phyloP scores from a whole-genome alignment of 2,113 vertebrate genomes.

The Myanophis thanlyinensis region DNA sequence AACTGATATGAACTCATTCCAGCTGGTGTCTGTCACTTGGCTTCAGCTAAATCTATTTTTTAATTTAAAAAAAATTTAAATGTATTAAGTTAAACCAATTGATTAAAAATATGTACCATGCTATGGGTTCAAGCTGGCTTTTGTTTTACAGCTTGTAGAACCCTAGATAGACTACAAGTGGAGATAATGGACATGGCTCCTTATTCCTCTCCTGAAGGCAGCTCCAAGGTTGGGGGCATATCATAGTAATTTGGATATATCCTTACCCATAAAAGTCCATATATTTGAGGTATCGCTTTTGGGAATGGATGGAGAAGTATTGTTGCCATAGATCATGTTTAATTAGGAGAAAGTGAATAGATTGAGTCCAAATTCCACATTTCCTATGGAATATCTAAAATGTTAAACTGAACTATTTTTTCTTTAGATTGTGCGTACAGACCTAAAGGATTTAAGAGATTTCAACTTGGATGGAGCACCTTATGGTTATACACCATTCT shows the following conservation, averaged over 20 bases:
- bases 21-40: neutral
- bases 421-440: slow-evolving; percentile 90
- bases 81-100: neutral
- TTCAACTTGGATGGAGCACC: slow-evolving; percentile 94
- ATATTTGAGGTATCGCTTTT: neutral
- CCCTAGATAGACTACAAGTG: neutral
- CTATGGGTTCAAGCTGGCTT: neutral
- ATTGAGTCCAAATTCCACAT: neutral
- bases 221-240: neutral
- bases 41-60: neutral
- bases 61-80: no score
- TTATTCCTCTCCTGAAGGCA: neutral
- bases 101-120: neutral
- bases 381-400: neutral
- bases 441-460: slow-evolving; percentile 92
- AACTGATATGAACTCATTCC: neutral
- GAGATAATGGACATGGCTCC: neutral
- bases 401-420: neutral
- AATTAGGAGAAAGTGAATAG: neutral
- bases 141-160: neutral
- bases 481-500: slow-evolving; percentile 97
- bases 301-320: neutral
- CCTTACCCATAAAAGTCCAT: neutral
- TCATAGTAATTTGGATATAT: neutral
- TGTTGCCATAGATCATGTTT: neutral